Conservation (phyloP, 2,113 vertebrate species). For the Prunella fulvescens region DNA sequence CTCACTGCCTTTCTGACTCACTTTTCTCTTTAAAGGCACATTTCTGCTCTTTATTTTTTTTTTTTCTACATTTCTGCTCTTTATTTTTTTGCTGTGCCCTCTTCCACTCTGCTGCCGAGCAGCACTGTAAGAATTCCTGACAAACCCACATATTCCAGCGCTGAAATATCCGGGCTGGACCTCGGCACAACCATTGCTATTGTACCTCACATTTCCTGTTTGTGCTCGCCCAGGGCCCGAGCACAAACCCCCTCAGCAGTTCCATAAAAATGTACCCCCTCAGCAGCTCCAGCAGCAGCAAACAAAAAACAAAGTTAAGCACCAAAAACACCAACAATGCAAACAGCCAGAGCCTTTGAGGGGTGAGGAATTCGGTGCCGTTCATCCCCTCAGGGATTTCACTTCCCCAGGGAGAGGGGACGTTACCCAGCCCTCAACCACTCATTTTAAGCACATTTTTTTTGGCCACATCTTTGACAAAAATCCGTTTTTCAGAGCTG, state of each 20-base stretch:
- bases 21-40: background rate
- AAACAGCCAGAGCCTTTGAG: background rate
- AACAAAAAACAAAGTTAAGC: background rate
- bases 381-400: background rate
- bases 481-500: background rate
- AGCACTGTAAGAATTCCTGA: background rate
- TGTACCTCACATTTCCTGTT: constrained; percentile 37
- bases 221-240: background rate
- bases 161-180: background rate
- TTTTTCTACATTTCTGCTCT: background rate
- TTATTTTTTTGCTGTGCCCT: background rate
- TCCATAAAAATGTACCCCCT: background rate
- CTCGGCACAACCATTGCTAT: background rate
- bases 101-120: background rate
- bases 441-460: background rate
- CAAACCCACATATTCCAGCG: background rate
- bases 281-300: background rate
- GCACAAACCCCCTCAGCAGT: background rate
- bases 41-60: background rate
- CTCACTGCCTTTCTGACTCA: background rate
- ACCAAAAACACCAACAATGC: background rate
- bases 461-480: background rate
- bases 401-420: background rate
- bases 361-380: background rate
- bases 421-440: background rate